A percentile compares a stretch with the other conserved stretches of the same genome.
phyloP scores from a whole-genome alignment of 1,140 invertebrate species.

The Cotesia glomerata region DNA sequence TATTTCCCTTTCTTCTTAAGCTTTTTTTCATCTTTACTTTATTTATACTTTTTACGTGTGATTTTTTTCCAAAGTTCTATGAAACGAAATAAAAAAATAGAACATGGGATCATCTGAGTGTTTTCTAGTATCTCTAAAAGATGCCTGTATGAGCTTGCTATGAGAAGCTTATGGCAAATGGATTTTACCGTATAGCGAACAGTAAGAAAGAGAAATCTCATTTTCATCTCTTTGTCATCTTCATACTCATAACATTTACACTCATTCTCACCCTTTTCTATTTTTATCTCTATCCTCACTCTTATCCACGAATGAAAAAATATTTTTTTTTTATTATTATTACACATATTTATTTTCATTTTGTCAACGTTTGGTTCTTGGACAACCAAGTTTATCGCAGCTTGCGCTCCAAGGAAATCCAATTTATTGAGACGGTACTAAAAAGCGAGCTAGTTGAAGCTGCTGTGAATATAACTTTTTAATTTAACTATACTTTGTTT shows the following conservation, averaged over 20 bases:
- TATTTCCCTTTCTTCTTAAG: background rate
- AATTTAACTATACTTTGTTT: too few species aligned
- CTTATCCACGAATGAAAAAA: background rate
- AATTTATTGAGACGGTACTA: slow-evolving; percentile 8
- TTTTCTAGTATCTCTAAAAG: too few species aligned
- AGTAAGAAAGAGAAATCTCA: too few species aligned
- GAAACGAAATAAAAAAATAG: too few species aligned
- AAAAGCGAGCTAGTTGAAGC: background rate
- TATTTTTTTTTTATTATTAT: background rate
- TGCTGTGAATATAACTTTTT: background rate
- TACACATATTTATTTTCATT: background rate
- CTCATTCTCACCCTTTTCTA: too few species aligned
- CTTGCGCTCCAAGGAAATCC: slow-evolving; percentile 4
- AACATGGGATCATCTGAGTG: too few species aligned
- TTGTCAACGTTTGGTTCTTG: slow-evolving; percentile 7
- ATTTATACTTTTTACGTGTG: background rate
- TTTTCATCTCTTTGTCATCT: too few species aligned
- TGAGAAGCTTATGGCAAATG: too few species aligned
- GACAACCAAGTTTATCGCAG: slow-evolving; percentile 10
- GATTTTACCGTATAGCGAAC: too few species aligned
- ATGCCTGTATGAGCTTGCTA: too few species aligned
- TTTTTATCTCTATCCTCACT: background rate
- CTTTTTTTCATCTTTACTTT: background rate
- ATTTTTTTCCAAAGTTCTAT: background rate
- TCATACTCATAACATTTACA: too few species aligned